Evolutionary conservation across 2,113 vertebrate species (phyloP).

Genomic region (Bufo bufo): DNA sequence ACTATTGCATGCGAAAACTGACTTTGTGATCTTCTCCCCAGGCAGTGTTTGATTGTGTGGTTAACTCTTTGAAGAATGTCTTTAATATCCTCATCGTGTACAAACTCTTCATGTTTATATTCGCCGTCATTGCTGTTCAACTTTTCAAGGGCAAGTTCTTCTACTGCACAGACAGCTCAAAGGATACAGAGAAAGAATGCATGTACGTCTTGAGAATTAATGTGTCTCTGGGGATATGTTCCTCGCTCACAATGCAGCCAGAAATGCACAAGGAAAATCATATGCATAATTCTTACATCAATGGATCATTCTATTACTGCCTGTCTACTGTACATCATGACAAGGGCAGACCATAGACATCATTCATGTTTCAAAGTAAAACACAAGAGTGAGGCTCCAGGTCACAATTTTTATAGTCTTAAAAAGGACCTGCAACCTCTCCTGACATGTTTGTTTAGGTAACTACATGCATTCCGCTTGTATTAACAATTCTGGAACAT

Average conservation of each 20-base stretch:
- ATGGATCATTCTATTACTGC: constrained; percentile 25
- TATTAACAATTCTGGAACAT: no score
- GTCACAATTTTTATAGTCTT: neutral
- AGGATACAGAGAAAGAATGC: constrained; percentile 95
- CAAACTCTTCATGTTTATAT: constrained; percentile 99
- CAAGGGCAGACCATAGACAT: constrained; percentile 25
- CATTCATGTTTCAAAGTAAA: neutral
- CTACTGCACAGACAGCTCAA: constrained; percentile 96
- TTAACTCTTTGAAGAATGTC: constrained; percentile 97
- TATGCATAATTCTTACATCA: constrained; percentile 26
- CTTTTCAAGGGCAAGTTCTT: constrained; percentile 99
- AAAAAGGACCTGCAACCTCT: no score
- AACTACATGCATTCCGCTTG: no score
- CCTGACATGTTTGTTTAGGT: no score
- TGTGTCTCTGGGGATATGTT: constrained; percentile 29
- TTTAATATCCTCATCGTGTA: constrained; percentile 99
- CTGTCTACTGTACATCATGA: constrained; percentile 7
- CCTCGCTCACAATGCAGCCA: constrained; percentile 21
- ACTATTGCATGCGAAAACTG: constrained; percentile 31
- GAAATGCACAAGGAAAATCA: constrained; percentile 14
- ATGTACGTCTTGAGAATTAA: constrained; percentile 77
- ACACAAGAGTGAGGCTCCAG: neutral
- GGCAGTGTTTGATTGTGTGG: constrained; percentile 92
- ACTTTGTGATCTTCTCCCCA: constrained; percentile 62
- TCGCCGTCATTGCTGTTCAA: constrained; percentile 96